Conservation (phyloP, 2,888 invertebrate species). For the Eupsilia transversa region DNA sequence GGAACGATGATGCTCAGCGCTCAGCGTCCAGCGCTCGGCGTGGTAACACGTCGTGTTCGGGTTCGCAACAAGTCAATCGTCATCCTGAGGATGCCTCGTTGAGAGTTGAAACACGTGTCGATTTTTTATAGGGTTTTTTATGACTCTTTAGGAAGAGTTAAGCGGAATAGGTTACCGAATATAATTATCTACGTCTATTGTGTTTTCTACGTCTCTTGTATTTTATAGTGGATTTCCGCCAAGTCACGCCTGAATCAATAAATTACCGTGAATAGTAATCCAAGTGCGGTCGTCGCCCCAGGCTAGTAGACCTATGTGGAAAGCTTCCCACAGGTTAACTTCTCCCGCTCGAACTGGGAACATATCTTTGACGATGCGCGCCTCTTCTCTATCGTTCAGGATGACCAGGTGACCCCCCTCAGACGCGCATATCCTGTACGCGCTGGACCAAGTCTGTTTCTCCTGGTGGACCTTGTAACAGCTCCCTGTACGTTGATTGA, state of each 20-base stretch:
- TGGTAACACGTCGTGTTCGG: too few species aligned
- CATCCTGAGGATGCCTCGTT: too few species aligned
- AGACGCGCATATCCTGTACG: slow-evolving; percentile 34
- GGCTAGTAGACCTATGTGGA: slow-evolving; percentile 24
- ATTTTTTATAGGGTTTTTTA: too few species aligned
- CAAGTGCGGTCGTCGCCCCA: slow-evolving; percentile 25
- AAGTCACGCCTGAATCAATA: too few species aligned
- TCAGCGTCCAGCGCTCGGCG: too few species aligned
- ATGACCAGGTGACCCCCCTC: slow-evolving; percentile 49
- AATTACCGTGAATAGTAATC: slow-evolving; percentile 41
- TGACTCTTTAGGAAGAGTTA: too few species aligned
- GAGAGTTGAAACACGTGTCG: too few species aligned
- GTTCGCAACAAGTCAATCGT: too few species aligned
- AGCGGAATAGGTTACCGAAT: too few species aligned
- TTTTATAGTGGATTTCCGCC: too few species aligned
- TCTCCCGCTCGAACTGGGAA: slow-evolving; percentile 16
- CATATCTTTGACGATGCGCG: slow-evolving; percentile 29
- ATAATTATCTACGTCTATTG: too few species aligned
- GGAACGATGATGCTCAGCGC: background rate
- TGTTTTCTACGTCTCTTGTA: too few species aligned
- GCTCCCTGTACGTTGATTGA: slow-evolving; percentile 32
- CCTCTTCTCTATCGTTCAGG: slow-evolving; percentile 45
- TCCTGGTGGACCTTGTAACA: slow-evolving; percentile 44
- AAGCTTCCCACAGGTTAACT: background rate
- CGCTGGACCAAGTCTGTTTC: slow-evolving; percentile 17